phyloP scores from a whole-genome alignment of 1,140 invertebrate species.

The Dysdera silvatica region DNA sequence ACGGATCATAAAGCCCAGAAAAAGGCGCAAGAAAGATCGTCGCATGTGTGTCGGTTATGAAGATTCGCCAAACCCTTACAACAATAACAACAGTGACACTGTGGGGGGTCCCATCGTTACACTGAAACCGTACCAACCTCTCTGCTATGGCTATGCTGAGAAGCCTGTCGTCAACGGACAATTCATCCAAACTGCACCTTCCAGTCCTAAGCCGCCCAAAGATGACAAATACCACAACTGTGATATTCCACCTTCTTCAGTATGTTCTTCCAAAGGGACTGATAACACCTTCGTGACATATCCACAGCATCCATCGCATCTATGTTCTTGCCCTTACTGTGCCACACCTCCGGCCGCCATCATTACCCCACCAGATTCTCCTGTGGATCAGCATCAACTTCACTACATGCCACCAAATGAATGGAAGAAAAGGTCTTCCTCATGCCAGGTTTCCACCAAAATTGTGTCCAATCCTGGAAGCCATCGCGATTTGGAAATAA shows the following conservation, averaged over 20 bases:
- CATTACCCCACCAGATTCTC: constrained; percentile 21
- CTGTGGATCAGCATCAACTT: too few relatives aligned
- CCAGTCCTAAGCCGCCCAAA: not conserved
- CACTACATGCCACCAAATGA: too few relatives aligned
- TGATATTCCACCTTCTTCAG: not conserved
- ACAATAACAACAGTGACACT: not conserved
- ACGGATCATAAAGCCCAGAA: constrained; percentile 76
- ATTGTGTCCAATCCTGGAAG: too few relatives aligned
- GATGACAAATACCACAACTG: not conserved
- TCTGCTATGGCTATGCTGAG: constrained; percentile 40
- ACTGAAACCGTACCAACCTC: constrained; percentile 43
- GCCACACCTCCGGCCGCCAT: constrained; percentile 18
- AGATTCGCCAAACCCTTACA: constrained; percentile 53
- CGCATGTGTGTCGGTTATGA: constrained; percentile 43
- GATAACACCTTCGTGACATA: not conserved
- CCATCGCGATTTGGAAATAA: too few relatives aligned
- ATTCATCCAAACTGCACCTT: constrained; percentile 6
- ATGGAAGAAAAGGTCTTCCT: too few relatives aligned
- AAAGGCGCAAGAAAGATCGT: constrained; percentile 73
- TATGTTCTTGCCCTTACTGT: constrained; percentile 10
- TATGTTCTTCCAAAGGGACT: not conserved
- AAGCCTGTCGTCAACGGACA: not conserved
- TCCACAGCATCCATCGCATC: constrained; percentile 16
- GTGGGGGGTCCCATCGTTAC: constrained; percentile 35
- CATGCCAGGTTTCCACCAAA: too few relatives aligned